Percentiles rank a stretch among this genome's conserved stretches.
Evolutionary conservation across 2,888 invertebrate species (phyloP).

Genomic region (Ormyrus nitidulus): DNA sequence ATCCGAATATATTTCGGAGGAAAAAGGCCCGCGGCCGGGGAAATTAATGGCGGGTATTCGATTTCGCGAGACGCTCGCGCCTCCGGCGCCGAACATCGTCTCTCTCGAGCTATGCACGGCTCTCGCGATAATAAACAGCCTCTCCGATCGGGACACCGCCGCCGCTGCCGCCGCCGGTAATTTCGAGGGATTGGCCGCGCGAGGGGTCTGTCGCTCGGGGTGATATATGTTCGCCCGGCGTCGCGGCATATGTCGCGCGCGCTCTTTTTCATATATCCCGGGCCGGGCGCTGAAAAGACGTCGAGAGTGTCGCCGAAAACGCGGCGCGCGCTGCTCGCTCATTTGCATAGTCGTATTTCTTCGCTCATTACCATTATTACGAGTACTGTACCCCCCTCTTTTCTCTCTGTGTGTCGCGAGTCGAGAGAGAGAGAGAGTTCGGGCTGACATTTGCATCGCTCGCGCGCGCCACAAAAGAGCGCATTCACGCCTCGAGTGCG

Average conservation of each 20-base stretch:
- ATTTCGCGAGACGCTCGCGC: background rate
- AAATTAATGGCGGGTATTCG: background rate
- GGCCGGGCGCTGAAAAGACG: conserved; percentile 18
- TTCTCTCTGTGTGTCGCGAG: too few species aligned
- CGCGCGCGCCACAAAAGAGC: conserved; percentile 64
- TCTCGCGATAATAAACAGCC: background rate
- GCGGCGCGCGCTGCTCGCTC: conserved; percentile 27
- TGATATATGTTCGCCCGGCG: conserved; percentile 63
- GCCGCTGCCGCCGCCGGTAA: background rate
- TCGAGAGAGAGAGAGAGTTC: conserved; percentile 11
- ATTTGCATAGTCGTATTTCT: conserved; percentile 72
- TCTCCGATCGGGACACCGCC: too few species aligned
- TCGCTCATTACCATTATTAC: conserved; percentile 72
- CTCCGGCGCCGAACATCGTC: too few species aligned
- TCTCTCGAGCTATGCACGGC: too few species aligned
- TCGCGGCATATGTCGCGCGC: conserved; percentile 61
- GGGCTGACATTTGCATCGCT: conserved; percentile 71
- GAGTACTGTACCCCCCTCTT: conserved; percentile 37
- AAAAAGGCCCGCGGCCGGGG: too few species aligned
- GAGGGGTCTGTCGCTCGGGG: conserved; percentile 64
- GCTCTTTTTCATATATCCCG: too few species aligned
- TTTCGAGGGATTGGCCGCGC: conserved; percentile 43
- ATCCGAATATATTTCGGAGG: too few species aligned
- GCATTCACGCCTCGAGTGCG: conserved; percentile 70
- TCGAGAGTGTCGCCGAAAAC: conserved; percentile 26